A percentile compares a stretch with the other conserved stretches of the same genome.
phyloP scores from a whole-genome alignment of 2,797 vertebrate species.

The Echeneis naucrates region DNA sequence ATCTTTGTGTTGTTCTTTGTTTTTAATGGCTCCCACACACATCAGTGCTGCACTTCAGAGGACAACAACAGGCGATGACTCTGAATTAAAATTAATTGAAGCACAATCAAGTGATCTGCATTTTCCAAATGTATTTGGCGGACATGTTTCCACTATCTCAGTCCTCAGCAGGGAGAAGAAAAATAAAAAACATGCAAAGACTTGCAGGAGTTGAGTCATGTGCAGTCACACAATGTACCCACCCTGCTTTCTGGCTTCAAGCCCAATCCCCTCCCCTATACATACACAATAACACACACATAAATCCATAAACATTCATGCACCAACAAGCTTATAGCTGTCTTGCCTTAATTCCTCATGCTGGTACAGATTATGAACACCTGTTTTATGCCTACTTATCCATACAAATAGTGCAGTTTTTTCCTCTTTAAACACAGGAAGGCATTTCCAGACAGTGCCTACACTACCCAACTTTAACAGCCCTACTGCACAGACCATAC shows the following conservation, averaged over 20 bases:
- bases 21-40: conserved; percentile 25
- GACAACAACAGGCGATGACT: conserved; percentile 41
- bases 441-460: conserved; percentile 14
- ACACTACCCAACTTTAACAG: conserved; percentile 19
- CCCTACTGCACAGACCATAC: conserved; percentile 17
- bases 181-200: conserved; percentile 57
- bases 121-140: conserved; percentile 39
- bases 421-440: conserved; percentile 5
- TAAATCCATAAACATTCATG: conserved; percentile 20
- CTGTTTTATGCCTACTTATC: conserved; percentile 37
- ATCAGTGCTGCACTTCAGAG: conserved; percentile 44
- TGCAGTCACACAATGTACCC: conserved; percentile 66
- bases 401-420: conserved; percentile 9
- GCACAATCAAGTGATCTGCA: conserved; percentile 37
- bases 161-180: conserved; percentile 1
- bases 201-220: conserved; percentile 65
- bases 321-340: conserved; percentile 20
- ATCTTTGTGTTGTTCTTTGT: conserved; percentile 12
- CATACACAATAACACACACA: conserved; percentile 39
- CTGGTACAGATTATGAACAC: conserved; percentile 36
- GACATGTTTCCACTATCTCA: conserved; percentile 37
- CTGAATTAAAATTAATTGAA: conserved; percentile 27
- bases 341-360: conserved; percentile 35
- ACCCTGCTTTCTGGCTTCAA: conserved; percentile 62
- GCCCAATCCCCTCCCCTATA: conserved; percentile 57